phyloP scores from a whole-genome alignment of 2,797 vertebrate genomes.

The Paguma larvata region DNA sequence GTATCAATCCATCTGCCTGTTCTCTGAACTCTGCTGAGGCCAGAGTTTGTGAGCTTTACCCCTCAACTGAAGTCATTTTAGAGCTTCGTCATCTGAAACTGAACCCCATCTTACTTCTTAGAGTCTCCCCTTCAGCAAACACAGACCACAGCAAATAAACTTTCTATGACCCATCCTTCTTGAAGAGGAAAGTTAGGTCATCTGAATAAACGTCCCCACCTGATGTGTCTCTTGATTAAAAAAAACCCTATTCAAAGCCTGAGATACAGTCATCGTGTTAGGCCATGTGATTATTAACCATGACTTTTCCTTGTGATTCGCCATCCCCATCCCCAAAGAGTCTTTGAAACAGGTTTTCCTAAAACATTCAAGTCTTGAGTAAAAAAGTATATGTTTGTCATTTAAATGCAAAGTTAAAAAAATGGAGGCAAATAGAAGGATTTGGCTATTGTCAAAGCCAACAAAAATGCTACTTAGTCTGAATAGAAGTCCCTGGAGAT shows the following conservation, averaged over 20 bases:
- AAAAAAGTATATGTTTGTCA: not conserved
- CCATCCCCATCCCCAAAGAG: not conserved
- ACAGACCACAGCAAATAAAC: constrained; percentile 24
- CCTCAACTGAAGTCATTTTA: not conserved
- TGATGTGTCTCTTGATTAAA: not conserved
- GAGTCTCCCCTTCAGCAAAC: not conserved
- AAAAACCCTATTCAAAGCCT: constrained; percentile 30
- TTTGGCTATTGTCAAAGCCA: not conserved
- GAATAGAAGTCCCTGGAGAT: not conserved
- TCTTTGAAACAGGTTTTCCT: not conserved
- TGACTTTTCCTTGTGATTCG: not conserved
- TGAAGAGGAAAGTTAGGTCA: not conserved
- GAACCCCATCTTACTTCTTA: not conserved
- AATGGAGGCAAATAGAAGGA: not conserved
- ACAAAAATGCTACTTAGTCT: constrained; percentile 5
- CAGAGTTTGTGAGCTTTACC: not conserved
- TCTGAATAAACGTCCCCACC: not conserved
- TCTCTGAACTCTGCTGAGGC: not conserved
- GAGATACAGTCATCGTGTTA: not conserved
- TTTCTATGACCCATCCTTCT: not conserved
- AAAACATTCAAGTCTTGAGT: not conserved
- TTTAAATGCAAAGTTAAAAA: not conserved
- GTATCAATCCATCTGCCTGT: not conserved
- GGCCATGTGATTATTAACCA: not conserved
- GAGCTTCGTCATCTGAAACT: not conserved